Evolutionary conservation across 2,888 invertebrate genomes (phyloP), one percentile per base, ranked within the genome.

Genomic region (Microplitis manilae): DNA sequence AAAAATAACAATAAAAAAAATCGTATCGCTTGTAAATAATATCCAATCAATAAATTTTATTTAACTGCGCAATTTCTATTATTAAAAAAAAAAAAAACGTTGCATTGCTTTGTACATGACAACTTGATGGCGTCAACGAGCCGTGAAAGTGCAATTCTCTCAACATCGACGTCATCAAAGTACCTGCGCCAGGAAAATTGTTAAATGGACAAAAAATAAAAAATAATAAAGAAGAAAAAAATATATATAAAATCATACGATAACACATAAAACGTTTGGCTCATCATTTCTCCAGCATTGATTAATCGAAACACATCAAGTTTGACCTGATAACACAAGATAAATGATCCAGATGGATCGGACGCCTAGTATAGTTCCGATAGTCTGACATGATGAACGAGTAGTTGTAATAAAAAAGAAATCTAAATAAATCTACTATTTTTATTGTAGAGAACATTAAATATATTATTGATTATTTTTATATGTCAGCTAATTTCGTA

Each of bases 301-400:
- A 76, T 65, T 73, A 75, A 73, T 75, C 73, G 78, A 78, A 75
- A 62, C 50, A 71, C 79, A 79, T 79, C 61, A 76, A 68, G 79
- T 76, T 20, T 68, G 74, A 70, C 38, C 70, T 50, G 67, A 68
- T 60, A 7, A 60, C 30, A 30, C 9, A 61, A 59, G 60, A 70
- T 61, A 38, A 30, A 71, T 71, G 38, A 65, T 65, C 38, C 65
- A 20, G 38, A 30, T 20, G 38, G 13, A 20, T 65, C 65, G 20
- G 38, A 30, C 30, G 38, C 8, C 65, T 65, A 38, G 38, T 38
- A 30, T 1, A 30, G 65, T 30, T 65, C 65, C 30, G 20, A 8
- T 65, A 65, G 65, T 30, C 50, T 50, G 9, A 38, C 20, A 65
- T 65, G 65, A 65, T 65, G 7, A 65, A 65, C 38, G 65, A 65